Base-by-base conservation (phyloP, 1,140 invertebrate species). In the Cryptotermes secundus region DNA sequence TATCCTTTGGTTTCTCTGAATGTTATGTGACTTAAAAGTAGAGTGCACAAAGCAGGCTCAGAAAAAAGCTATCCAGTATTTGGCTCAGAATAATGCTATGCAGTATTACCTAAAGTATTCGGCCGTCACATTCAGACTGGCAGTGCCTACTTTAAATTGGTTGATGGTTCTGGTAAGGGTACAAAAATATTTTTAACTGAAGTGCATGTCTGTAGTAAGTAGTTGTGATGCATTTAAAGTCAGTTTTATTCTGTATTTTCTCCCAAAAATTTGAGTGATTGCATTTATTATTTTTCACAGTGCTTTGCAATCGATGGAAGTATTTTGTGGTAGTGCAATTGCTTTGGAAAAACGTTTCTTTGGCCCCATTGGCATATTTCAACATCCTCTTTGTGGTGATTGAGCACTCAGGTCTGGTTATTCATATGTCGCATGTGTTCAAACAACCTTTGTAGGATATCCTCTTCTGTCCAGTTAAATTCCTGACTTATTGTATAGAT, bases 51-150 rank as follows among this genome's bases (percentile, higher is more conserved):
- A 1, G 59, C 9, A 26, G 26, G n/a, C 59, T 72, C 16, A 31
- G 26, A 72, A 72, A 31, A 72, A 26, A 9, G 59, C 59, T n/a
- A 31, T 72, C n/a, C 59, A 72, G 59, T 72, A 72, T 72, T 72
- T 72, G 53, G 26, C 53, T 24, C 53, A 59, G 22, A 59, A 59
- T 59, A 42, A 59, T 59, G 53, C 12, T 59, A 59, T 59, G 1
- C 53, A 59, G 53, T 59, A 59, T 59, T 59, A 59, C n/a, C 59
- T n/a, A 14, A 72, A 72, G 59, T 72, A 72, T 72, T 72, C 22
- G 59, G 31, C n/a, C 7, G 59, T 72, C 45, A 31, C 26, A n/a
- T 9, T 31, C 26, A 72, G 31, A n/a, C 59, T 72, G 59, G 59
- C 16, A 72, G 59, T 72, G 26, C 7, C 59, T 72, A 7, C 31